These are phyloP conservation scores for Chelonoidis abingdonii DNA, from an alignment of 2,113 vertebrate genomes.

Conservation along the genomic window DNA sequence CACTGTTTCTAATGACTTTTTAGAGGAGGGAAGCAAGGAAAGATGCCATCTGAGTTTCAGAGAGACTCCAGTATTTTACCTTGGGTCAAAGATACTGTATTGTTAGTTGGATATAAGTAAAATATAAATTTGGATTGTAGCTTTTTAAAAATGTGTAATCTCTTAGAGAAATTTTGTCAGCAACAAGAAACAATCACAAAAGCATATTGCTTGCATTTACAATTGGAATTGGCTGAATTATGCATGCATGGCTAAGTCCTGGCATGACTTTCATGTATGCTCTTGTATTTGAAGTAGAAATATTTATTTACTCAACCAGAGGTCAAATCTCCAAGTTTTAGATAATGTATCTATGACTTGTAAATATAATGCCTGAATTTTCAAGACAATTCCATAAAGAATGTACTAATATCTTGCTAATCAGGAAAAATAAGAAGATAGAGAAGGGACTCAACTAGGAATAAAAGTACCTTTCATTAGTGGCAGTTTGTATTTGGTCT, in stretches of 20 bases:
- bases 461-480: not conserved
- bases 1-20: not conserved
- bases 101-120: not conserved
- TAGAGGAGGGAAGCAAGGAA: not conserved
- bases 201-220: not conserved
- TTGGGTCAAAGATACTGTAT: not conserved
- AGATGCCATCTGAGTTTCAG: not conserved
- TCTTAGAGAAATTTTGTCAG: not conserved
- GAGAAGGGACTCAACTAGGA: not conserved
- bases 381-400: not conserved
- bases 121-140: not conserved
- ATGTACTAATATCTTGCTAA: not conserved
- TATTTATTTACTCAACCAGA: not conserved
- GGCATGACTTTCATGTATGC: not conserved
- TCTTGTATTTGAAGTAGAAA: not conserved
- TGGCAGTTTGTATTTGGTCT: not conserved
- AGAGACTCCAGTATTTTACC: not conserved
- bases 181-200: not conserved
- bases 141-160: not conserved
- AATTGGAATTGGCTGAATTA: not conserved
- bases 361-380: not conserved
- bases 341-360: not conserved
- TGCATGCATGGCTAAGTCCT: rapidly evolving
- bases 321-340: not conserved
- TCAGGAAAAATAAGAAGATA: not conserved